These are phyloP conservation scores for Anagyrus pseudococci DNA, from an alignment of 2,888 invertebrate species.

Conservation along the genomic window DNA sequence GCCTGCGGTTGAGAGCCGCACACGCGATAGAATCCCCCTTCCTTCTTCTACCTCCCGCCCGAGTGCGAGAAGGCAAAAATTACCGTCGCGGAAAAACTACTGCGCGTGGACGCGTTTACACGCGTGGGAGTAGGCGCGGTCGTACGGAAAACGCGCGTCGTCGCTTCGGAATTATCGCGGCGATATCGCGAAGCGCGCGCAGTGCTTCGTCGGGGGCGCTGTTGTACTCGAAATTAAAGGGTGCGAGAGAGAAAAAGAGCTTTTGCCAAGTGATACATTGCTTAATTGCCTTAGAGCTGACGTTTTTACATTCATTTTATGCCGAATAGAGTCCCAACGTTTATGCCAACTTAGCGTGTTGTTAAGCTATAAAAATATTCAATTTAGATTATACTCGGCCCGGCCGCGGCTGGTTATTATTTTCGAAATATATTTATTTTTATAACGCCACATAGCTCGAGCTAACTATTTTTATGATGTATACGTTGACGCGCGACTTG, in stretches of 20 bases:
- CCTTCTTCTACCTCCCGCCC: slow-evolving; percentile 1
- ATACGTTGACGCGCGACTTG: no score
- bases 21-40: not conserved
- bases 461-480: no score
- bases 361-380: slow-evolving; percentile 22
- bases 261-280: slow-evolving; percentile 17
- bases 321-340: not conserved
- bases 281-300: slow-evolving; percentile 23
- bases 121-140: not conserved
- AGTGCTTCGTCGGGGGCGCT: slow-evolving; percentile 1
- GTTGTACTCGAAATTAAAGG: slow-evolving; percentile 28
- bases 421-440: no score
- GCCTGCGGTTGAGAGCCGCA: not conserved
- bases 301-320: not conserved
- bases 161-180: slow-evolving; percentile 10
- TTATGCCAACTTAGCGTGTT: not conserved
- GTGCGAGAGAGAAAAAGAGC: slow-evolving; percentile 5
- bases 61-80: slow-evolving; percentile 21
- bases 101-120: not conserved
- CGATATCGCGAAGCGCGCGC: slow-evolving; percentile 6
- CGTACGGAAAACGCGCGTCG: not conserved
- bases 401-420: no score
- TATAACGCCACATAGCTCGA: no score
- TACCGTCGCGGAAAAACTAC: slow-evolving; percentile 26
- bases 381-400: slow-evolving; percentile 21